Conservation (phyloP, 2,113 vertebrate species). For the Spea bombifrons region DNA sequence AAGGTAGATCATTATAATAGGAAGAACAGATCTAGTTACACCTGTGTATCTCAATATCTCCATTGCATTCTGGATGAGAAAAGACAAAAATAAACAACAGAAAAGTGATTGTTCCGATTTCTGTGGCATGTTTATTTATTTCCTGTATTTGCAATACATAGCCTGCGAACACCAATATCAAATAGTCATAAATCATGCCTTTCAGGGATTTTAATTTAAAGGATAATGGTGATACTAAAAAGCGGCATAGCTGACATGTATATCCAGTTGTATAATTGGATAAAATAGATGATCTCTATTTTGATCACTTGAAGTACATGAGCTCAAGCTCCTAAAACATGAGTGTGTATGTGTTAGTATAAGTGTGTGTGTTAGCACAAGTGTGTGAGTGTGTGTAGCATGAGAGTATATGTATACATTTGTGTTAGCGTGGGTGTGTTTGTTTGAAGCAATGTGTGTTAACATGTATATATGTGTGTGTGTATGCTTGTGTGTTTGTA, state of each 20-base stretch:
- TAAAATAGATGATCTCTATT: not conserved
- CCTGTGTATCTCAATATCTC: conserved; percentile 3
- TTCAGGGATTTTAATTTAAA: conserved; percentile 17
- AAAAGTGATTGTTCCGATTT: not conserved
- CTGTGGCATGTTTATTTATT: conserved; percentile 24
- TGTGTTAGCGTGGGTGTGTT: too few relatives aligned
- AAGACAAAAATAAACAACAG: conserved; percentile 5
- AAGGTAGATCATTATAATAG: conserved; percentile 11
- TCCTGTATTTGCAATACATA: conserved; percentile 24
- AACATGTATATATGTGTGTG: too few relatives aligned
- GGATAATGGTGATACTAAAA: conserved; percentile 15
- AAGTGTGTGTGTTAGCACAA: too few relatives aligned
- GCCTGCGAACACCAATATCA: not conserved
- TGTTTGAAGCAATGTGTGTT: too few relatives aligned
- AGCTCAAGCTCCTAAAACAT: too few relatives aligned
- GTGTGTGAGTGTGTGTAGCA: too few relatives aligned
- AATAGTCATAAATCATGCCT: conserved; percentile 23
- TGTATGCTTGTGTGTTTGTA: too few relatives aligned
- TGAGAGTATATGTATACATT: too few relatives aligned
- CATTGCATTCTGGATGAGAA: conserved; percentile 10
- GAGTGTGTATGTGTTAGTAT: too few relatives aligned
- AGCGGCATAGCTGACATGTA: not conserved
- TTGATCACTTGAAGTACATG: not conserved
- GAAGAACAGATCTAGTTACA: conserved; percentile 6
- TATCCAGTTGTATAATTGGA: conserved; percentile 15